Conservation (phyloP, 2,113 vertebrate genomes). For the Andinoacara biseriatus region DNA sequence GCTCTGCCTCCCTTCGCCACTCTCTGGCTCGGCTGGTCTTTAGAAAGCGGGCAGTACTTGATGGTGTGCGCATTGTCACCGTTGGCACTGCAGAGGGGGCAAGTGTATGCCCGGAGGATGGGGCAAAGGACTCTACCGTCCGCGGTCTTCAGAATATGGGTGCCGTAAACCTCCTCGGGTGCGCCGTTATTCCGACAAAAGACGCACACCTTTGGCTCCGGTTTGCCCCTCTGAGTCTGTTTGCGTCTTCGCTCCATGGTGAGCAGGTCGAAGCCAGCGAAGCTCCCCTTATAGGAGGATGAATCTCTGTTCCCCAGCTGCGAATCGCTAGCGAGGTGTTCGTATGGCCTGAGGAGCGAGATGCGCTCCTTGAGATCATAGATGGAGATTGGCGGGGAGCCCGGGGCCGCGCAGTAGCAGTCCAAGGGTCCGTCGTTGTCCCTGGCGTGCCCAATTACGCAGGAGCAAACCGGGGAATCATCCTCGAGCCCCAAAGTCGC, state of each 20-base stretch:
- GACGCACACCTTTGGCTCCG: slow-evolving; percentile 84
- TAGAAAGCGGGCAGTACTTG: slow-evolving; percentile 86
- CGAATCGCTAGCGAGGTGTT: slow-evolving; percentile 57
- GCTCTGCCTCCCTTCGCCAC: slow-evolving; percentile 71
- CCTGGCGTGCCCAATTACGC: slow-evolving; percentile 68
- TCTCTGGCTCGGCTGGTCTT: slow-evolving; percentile 78
- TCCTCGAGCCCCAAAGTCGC: slow-evolving; percentile 84
- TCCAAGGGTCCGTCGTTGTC: slow-evolving; percentile 70
- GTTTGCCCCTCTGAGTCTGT: slow-evolving; percentile 72
- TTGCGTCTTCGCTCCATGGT: slow-evolving; percentile 77
- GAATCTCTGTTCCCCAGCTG: slow-evolving; percentile 68
- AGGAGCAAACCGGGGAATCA: slow-evolving; percentile 75
- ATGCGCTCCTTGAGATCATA: slow-evolving; percentile 81
- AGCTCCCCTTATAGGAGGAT: slow-evolving; percentile 60
- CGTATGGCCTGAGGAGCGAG: slow-evolving; percentile 78
- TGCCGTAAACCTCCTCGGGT: slow-evolving; percentile 84
- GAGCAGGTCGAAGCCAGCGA: slow-evolving; percentile 77
- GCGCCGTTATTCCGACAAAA: slow-evolving; percentile 87
- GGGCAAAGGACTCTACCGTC: slow-evolving; percentile 84
- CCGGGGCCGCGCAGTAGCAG: slow-evolving; percentile 74
- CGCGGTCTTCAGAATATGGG: slow-evolving; percentile 84
- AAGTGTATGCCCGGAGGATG: slow-evolving; percentile 84
- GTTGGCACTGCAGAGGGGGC: slow-evolving; percentile 85
- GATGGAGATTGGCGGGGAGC: slow-evolving; percentile 76
- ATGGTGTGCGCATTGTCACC: slow-evolving; percentile 86